Evolutionary conservation across 2,888 invertebrate genomes (phyloP).

Genomic region (Drosophila glabriapex): DNA sequence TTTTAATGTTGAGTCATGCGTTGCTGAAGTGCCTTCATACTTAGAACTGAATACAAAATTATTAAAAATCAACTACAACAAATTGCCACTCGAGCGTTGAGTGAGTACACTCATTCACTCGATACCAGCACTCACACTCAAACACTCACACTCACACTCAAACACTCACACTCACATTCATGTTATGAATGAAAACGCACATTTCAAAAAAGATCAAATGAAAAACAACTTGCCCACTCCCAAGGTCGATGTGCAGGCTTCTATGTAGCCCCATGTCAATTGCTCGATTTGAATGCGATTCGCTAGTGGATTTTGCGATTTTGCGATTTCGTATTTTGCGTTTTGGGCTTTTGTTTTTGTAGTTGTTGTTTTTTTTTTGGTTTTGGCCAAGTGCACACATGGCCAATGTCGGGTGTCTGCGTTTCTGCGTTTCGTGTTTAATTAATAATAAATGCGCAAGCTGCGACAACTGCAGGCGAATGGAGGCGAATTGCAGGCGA

Average conservation of each 20-base stretch:
- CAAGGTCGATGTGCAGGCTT: conserved; percentile 75
- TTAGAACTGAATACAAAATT: conserved; percentile 29
- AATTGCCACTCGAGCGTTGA: conserved; percentile 52
- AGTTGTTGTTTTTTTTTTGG: not conserved
- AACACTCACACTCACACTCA: conserved; percentile 11
- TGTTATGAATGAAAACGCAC: conserved; percentile 71
- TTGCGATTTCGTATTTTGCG: conserved; percentile 29
- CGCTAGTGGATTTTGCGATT: conserved; percentile 42
- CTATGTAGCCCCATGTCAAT: conserved; percentile 61
- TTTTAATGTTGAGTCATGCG: conserved; percentile 61
- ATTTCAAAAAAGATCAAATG: not conserved
- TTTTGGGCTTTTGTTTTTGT: not conserved
- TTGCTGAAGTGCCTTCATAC: conserved; percentile 31
- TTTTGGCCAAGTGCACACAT: conserved; percentile 50
- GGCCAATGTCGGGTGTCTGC: conserved; percentile 66
- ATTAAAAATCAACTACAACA: conserved; percentile 27
- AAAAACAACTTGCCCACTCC: conserved; percentile 14
- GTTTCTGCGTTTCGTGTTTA: conserved; percentile 60
- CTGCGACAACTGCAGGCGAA: conserved; percentile 21
- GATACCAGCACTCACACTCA: conserved; percentile 4
- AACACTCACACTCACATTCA: conserved; percentile 17
- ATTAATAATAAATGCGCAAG: conserved; percentile 72
- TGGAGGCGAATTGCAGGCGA: conserved; percentile 10
- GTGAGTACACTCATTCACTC: conserved; percentile 18
- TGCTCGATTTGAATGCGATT: conserved; percentile 52